These are phyloP conservation scores for Uromys caudimaculatus DNA, from an alignment of 2,797 vertebrate genomes.

Conservation along the genomic window DNA sequence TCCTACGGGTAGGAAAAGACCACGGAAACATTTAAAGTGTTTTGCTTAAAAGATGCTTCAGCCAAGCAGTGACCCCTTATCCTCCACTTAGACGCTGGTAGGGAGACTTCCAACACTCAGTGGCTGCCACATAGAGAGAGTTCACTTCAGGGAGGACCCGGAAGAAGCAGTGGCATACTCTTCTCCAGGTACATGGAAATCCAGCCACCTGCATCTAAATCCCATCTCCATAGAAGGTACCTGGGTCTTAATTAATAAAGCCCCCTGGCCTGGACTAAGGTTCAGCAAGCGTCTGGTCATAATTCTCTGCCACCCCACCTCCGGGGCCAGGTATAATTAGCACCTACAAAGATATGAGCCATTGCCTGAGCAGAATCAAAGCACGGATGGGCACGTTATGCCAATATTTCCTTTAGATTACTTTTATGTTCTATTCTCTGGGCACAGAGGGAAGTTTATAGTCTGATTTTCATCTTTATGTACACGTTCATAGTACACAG, in stretches of 20 bases:
- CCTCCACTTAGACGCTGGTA: background rate
- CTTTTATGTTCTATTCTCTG: constrained; percentile 12
- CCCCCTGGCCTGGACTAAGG: constrained; percentile 1
- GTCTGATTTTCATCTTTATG: constrained; percentile 32
- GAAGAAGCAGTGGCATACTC: background rate
- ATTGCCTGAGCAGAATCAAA: background rate
- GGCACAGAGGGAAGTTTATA: background rate
- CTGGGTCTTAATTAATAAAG: constrained; percentile 55
- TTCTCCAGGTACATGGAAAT: background rate
- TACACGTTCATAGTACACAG: background rate
- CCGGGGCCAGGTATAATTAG: background rate
- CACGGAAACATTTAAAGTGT: background rate
- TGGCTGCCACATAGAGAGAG: background rate
- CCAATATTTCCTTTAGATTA: constrained; percentile 8
- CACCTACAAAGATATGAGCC: background rate
- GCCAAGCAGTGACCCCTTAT: background rate
- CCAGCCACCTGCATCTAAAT: background rate
- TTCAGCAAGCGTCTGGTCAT: background rate
- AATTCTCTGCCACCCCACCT: background rate
- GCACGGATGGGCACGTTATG: no score
- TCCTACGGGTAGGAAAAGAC: background rate
- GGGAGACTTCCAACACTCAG: background rate
- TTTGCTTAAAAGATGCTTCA: background rate
- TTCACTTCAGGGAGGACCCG: background rate
- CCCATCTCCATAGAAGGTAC: constrained; percentile 44